These are phyloP conservation scores for Caenorhabditis sp. DNA, from an alignment of 2,888 invertebrate genomes.

Conservation along the genomic window DNA sequence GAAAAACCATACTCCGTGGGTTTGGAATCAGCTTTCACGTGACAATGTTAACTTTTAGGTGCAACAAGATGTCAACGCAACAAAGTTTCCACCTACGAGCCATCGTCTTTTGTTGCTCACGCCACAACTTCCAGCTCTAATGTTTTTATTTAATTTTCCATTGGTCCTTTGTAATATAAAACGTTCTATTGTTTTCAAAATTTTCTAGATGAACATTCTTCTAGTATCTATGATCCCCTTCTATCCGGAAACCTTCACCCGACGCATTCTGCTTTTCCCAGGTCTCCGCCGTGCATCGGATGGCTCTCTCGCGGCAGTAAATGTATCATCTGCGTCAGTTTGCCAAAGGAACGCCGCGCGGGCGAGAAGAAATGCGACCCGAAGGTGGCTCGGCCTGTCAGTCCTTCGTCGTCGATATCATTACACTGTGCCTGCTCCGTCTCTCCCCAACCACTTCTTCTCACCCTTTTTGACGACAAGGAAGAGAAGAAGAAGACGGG, in stretches of 20 bases:
- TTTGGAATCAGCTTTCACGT: background rate
- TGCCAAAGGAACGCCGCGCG: slow-evolving; percentile 54
- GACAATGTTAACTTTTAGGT: background rate
- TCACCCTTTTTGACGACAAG: background rate
- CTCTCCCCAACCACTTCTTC: slow-evolving; percentile 15
- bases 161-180: no score
- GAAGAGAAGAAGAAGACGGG: slow-evolving; percentile 17
- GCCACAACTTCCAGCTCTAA: background rate
- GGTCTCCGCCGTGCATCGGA: background rate
- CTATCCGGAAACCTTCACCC: background rate
- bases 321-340: slow-evolving; percentile 53
- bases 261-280: background rate
- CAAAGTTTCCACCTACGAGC: background rate
- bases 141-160: background rate
- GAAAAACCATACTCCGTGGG: slow-evolving; percentile 27
- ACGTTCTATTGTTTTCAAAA: no score
- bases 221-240: no score
- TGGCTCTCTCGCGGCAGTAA: slow-evolving; percentile 28
- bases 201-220: no score
- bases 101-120: background rate
- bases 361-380: slow-evolving; percentile 55
- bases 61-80: background rate
- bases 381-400: background rate
- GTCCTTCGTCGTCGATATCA: slow-evolving; percentile 8
- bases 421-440: slow-evolving; percentile 44